Conservation (phyloP, 2,113 vertebrate genomes). For the Cyprinus carpio region DNA sequence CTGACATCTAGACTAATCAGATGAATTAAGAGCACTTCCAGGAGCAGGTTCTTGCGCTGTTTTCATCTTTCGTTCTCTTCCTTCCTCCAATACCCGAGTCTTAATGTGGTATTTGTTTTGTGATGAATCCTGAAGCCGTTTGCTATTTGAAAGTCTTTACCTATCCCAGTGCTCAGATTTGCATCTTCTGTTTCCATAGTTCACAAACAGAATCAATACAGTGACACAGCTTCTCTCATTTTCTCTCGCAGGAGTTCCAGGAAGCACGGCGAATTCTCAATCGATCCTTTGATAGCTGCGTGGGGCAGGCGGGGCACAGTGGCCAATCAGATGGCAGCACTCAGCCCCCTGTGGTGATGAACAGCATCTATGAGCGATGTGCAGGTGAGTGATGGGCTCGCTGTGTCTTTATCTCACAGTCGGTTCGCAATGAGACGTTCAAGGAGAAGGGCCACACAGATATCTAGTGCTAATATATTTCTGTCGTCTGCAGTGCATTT, state of each 20-base stretch:
- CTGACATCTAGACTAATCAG: conserved; percentile 40
- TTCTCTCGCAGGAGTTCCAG: conserved; percentile 64
- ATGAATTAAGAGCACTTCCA: conserved; percentile 37
- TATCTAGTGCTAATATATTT: conserved; percentile 30
- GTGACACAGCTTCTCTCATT: conserved; percentile 11
- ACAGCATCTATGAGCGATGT: conserved; percentile 60
- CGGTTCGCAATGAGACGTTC: conserved; percentile 1
- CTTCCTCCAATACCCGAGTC: not conserved
- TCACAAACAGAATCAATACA: conserved; percentile 23
- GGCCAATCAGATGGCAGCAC: conserved; percentile 56
- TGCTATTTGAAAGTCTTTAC: conserved; percentile 38
- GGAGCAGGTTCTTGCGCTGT: conserved; percentile 2
- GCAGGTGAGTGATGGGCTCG: conserved; percentile 47
- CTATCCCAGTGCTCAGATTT: conserved; percentile 18
- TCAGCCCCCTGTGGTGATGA: conserved; percentile 57
- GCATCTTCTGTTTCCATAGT: conserved; percentile 23
- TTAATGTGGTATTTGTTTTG: conserved; percentile 31
- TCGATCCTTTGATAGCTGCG: conserved; percentile 72
- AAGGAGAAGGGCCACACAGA: conserved; percentile 37
- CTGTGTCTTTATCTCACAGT: conserved; percentile 16
- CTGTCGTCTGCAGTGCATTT: not conserved
- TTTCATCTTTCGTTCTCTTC: not conserved
- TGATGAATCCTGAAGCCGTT: conserved; percentile 11
- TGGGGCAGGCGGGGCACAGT: conserved; percentile 53
- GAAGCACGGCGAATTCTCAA: conserved; percentile 62